A percentile compares a stretch with the other conserved stretches of the same genome.
Evolutionary conservation across 2,797 vertebrate genomes (phyloP).

Genomic region (Channa striata): DNA sequence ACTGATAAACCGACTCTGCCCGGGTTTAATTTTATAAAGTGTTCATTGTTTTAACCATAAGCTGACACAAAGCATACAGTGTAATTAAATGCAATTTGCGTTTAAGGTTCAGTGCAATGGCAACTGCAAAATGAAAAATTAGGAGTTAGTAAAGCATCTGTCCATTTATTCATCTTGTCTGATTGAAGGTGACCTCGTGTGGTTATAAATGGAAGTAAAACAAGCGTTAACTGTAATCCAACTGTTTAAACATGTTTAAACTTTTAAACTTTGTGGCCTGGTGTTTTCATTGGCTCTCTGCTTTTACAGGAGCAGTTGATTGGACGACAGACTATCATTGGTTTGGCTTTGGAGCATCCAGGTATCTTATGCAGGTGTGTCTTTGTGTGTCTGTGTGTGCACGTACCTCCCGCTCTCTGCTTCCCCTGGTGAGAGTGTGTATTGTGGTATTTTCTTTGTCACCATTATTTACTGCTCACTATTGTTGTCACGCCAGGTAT

Average conservation of each 20-base stretch:
- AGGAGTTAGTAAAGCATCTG: too few species aligned
- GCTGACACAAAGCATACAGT: neutral
- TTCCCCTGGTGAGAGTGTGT: conserved; percentile 49
- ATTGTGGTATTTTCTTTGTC: conserved; percentile 76
- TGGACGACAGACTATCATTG: conserved; percentile 36
- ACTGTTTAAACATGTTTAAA: conserved; percentile 6
- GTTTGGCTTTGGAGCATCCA: conserved; percentile 12
- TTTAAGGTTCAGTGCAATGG: too few species aligned
- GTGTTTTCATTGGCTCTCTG: conserved; percentile 38
- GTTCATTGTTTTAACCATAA: too few species aligned
- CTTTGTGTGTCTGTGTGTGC: conserved; percentile 17
- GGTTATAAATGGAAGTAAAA: too few species aligned
- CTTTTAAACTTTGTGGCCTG: conserved; percentile 23
- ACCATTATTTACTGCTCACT: conserved; percentile 8
- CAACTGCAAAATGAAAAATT: too few species aligned
- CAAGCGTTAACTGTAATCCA: too few species aligned
- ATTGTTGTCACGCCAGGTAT: neutral
- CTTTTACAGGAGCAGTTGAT: conserved; percentile 7
- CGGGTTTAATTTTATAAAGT: too few species aligned
- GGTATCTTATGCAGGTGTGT: neutral
- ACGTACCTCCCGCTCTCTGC: conserved; percentile 29
- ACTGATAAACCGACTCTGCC: too few species aligned
- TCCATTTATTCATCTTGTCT: too few species aligned
- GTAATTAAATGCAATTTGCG: too few species aligned
- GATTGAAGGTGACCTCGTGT: too few species aligned